Percentiles rank a stretch among this genome's conserved stretches.
These are phyloP conservation scores for Ceratitis capitata DNA, from an alignment of 1,140 invertebrate species.

Conservation along the genomic window DNA sequence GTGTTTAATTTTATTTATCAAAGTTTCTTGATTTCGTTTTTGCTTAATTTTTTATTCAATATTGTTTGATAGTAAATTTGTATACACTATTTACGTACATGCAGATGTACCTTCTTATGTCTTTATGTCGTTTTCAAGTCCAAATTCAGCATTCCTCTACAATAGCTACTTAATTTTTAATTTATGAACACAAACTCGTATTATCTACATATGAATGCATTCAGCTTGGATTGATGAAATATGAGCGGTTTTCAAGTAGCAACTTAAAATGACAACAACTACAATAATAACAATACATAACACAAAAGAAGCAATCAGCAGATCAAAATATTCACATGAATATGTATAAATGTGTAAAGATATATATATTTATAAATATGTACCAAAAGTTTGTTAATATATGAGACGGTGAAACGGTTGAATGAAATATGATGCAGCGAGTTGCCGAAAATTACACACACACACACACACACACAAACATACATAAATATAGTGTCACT, in stretches of 20 bases:
- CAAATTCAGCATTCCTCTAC: background rate
- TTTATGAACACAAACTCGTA: background rate
- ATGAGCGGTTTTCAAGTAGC: slow-evolving; percentile 19
- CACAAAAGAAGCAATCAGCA: background rate
- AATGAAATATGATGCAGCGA: background rate
- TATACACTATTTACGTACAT: background rate
- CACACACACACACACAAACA: background rate
- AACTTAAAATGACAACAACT: slow-evolving; percentile 22
- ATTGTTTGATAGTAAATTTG: too few species aligned
- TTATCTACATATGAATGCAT: background rate
- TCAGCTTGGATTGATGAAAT: background rate
- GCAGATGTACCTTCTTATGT: background rate
- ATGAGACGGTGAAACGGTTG: background rate
- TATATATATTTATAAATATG: background rate
- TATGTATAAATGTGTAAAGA: slow-evolving; percentile 4
- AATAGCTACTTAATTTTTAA: slow-evolving; percentile 6
- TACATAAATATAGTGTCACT: background rate
- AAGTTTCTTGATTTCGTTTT: too few species aligned
- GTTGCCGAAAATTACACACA: background rate
- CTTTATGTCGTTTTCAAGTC: too few species aligned
- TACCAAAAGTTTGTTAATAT: background rate
- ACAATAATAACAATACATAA: background rate
- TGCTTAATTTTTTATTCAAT: too few species aligned
- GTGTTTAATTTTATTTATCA: too few species aligned
- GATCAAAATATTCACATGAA: background rate